phyloP scores from a whole-genome alignment of 1,140 invertebrate species.

The Dreissena polymorpha region DNA sequence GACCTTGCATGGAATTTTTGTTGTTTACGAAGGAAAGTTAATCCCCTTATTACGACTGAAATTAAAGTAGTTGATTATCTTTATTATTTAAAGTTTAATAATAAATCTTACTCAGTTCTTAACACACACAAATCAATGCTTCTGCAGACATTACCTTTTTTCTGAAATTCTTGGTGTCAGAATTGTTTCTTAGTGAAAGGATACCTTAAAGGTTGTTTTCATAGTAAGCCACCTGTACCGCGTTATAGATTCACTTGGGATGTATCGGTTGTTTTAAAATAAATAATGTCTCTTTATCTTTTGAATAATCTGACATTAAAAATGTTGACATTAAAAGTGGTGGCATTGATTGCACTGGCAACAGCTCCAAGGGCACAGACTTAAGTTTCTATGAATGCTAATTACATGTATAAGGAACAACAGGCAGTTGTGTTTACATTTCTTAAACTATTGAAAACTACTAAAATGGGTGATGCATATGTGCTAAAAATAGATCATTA shows the following conservation, averaged over 20 bases:
- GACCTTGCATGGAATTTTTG: constrained; percentile 40
- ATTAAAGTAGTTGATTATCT: constrained; percentile 32
- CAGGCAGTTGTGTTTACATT: background rate
- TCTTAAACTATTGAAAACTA: constrained; percentile 18
- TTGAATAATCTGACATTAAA: constrained; percentile 24
- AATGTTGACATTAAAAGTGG: constrained; percentile 35
- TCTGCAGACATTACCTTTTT: constrained; percentile 30
- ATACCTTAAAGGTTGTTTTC: constrained; percentile 57
- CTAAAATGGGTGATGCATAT: background rate
- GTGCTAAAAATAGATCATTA: background rate
- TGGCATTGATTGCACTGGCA: constrained; percentile 31
- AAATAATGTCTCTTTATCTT: constrained; percentile 32
- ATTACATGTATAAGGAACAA: constrained; percentile 1
- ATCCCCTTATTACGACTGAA: constrained; percentile 39
- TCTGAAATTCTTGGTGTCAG: constrained; percentile 13
- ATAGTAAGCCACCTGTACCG: constrained; percentile 45
- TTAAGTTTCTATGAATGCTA: constrained; percentile 31
- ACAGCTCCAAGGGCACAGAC: constrained; percentile 51
- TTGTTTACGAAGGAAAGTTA: constrained; percentile 26
- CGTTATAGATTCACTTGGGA: constrained; percentile 54
- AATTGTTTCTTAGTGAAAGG: constrained; percentile 28
- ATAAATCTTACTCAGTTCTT: constrained; percentile 44
- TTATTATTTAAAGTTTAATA: background rate
- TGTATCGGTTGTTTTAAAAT: constrained; percentile 54
- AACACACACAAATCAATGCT: constrained; percentile 48